Percentiles rank a stretch among this genome's conserved stretches.
phyloP scores from a whole-genome alignment of 2,888 invertebrate genomes.

The Cephonodes hylas region DNA sequence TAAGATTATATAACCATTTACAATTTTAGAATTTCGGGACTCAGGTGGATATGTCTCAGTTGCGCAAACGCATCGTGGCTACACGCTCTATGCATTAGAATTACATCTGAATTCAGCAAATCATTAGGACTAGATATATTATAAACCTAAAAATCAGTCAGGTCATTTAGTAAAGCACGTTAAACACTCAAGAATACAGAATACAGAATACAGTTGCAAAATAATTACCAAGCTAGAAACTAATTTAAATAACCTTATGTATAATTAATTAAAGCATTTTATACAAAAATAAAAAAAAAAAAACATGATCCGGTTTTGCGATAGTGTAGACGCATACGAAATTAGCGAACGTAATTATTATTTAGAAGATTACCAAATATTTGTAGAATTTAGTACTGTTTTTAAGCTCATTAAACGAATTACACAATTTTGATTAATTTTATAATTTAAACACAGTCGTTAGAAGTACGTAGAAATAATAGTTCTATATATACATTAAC shows the following conservation, averaged over 20 bases:
- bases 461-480: conserved; percentile 17
- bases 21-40: conserved; percentile 27
- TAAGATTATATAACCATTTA: not conserved
- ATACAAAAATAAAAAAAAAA: conserved; percentile 24
- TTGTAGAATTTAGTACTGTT: conserved; percentile 17
- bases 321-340: not conserved
- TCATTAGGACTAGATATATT: conserved; percentile 62
- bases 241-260: conserved; percentile 24
- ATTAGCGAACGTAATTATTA: conserved; percentile 7
- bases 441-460: conserved; percentile 28
- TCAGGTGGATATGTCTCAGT: conserved; percentile 62
- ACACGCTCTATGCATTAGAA: conserved; percentile 30
- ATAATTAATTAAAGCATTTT: conserved; percentile 21
- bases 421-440: conserved; percentile 21
- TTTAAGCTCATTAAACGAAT: conserved; percentile 48
- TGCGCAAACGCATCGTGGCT: conserved; percentile 27
- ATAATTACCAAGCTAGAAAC: conserved; percentile 16
- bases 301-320: not conserved
- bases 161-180: conserved; percentile 53
- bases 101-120: conserved; percentile 26
- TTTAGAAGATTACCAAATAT: conserved; percentile 37
- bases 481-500: conserved; percentile 57
- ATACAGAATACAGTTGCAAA: conserved; percentile 17
- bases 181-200: conserved; percentile 25
- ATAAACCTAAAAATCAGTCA: conserved; percentile 69